These are phyloP conservation scores for Eptatretus burgeri DNA, from an alignment of 2,113 vertebrate species.

Conservation along the genomic window DNA sequence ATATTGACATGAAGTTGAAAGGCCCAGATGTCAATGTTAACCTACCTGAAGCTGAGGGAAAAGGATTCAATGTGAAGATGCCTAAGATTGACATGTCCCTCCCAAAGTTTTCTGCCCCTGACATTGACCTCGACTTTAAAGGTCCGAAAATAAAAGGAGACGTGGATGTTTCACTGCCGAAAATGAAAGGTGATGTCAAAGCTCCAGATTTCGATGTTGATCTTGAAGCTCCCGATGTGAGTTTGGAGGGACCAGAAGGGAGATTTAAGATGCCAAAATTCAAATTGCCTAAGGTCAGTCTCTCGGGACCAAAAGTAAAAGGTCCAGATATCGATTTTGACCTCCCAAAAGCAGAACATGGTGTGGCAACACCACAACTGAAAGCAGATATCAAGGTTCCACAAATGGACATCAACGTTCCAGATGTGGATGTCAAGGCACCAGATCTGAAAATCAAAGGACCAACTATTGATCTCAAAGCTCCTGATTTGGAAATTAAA, in stretches of 20 bases:
- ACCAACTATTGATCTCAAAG: constrained; percentile 18
- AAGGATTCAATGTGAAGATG: constrained; percentile 13
- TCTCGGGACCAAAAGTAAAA: constrained; percentile 5
- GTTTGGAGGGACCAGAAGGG: neutral
- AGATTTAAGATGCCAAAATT: neutral
- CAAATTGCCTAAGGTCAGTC: constrained; percentile 1
- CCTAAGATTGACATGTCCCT: constrained; percentile 11
- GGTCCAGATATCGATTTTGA: neutral
- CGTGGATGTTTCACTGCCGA: no score
- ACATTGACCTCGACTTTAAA: no score
- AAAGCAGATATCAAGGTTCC: no score
- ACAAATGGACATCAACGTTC: neutral
- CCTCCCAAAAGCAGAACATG: constrained; percentile 7
- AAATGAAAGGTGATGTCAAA: no score
- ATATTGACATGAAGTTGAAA: no score
- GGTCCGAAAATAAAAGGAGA: no score
- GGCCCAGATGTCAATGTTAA: neutral
- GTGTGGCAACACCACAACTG: neutral
- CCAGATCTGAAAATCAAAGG: constrained; percentile 13
- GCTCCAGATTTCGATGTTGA: neutral
- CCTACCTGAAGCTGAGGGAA: neutral
- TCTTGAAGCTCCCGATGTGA: neutral
- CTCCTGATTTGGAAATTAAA: constrained; percentile 13
- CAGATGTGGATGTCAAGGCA: constrained; percentile 12
- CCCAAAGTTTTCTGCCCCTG: no score